A percentile compares a stretch with the other conserved stretches of the same genome.
These are phyloP conservation scores for Andricus quercusramuli DNA, from an alignment of 2,888 invertebrate genomes.

Conservation along the genomic window DNA sequence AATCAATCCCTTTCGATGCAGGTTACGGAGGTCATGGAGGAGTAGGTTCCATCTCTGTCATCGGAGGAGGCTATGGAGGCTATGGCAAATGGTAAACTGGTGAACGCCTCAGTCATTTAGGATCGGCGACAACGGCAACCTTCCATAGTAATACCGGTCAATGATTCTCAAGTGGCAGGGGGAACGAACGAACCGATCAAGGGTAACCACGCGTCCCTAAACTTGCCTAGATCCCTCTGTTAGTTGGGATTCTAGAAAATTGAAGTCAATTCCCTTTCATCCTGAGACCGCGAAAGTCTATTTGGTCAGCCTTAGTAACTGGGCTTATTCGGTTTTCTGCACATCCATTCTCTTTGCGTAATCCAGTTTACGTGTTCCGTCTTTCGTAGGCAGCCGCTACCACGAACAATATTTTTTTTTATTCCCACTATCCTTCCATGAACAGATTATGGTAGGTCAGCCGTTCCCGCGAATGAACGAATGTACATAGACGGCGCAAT, in stretches of 20 bases:
- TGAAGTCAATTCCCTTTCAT: conserved; percentile 70
- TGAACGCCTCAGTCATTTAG: conserved; percentile 76
- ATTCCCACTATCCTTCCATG: conserved; percentile 60
- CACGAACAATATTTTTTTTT: conserved; percentile 59
- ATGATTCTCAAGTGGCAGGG: conserved; percentile 65
- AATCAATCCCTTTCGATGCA: not conserved
- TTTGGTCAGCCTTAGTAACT: conserved; percentile 56
- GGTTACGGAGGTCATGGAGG: conserved; percentile 64
- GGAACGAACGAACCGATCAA: too few species aligned
- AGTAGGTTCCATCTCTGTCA: too few species aligned
- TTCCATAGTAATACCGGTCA: conserved; percentile 77
- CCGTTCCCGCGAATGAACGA: conserved; percentile 77
- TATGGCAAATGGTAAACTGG: conserved; percentile 77
- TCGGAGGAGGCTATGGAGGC: conserved; percentile 60
- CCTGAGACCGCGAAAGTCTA: conserved; percentile 55
- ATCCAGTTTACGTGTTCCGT: conserved; percentile 66
- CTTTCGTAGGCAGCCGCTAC: conserved; percentile 66
- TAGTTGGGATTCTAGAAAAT: conserved; percentile 58
- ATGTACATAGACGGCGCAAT: conserved; percentile 72
- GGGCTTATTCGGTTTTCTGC: conserved; percentile 76
- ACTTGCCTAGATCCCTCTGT: too few species aligned
- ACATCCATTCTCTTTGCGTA: conserved; percentile 65
- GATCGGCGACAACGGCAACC: conserved; percentile 75
- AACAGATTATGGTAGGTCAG: conserved; percentile 78
- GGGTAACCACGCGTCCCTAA: too few species aligned